These are phyloP conservation scores for Caradrina kadenii DNA, from an alignment of 2,888 invertebrate species.

Conservation along the genomic window DNA sequence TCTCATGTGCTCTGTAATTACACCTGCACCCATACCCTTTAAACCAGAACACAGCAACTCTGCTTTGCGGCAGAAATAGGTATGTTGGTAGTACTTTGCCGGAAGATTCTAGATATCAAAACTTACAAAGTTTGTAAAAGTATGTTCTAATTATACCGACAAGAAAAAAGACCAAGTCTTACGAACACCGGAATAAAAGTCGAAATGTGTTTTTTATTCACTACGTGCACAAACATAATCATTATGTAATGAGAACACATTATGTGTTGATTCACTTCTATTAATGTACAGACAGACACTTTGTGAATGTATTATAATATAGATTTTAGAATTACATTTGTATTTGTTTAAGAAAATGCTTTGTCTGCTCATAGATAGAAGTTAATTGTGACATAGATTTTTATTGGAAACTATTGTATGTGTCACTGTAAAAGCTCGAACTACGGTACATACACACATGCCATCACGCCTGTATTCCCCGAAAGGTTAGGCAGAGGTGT, in stretches of 20 bases:
- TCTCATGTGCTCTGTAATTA: too few relatives aligned
- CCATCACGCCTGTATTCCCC: too few relatives aligned
- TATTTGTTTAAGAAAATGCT: neutral
- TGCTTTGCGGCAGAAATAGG: too few relatives aligned
- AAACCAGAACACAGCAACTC: too few relatives aligned
- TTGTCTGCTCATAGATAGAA: neutral
- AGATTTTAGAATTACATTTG: neutral
- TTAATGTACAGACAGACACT: neutral
- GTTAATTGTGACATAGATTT: too few relatives aligned
- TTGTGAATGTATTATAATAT: neutral
- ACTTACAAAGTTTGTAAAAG: neutral
- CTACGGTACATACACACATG: too few relatives aligned
- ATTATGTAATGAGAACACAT: constrained; percentile 24
- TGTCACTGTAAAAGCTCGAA: too few relatives aligned
- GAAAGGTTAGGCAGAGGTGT: too few relatives aligned
- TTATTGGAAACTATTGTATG: too few relatives aligned
- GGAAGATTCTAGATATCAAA: neutral
- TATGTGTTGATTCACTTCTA: constrained; percentile 19
- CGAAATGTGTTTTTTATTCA: constrained; percentile 41
- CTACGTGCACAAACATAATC: constrained; percentile 25
- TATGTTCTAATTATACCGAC: neutral
- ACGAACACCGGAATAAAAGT: constrained; percentile 19
- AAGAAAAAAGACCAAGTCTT: neutral
- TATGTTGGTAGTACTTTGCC: too few relatives aligned
- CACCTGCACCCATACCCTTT: too few relatives aligned